phyloP scores from a whole-genome alignment of 2,797 vertebrate species.

The Hipposideros larvatus region DNA sequence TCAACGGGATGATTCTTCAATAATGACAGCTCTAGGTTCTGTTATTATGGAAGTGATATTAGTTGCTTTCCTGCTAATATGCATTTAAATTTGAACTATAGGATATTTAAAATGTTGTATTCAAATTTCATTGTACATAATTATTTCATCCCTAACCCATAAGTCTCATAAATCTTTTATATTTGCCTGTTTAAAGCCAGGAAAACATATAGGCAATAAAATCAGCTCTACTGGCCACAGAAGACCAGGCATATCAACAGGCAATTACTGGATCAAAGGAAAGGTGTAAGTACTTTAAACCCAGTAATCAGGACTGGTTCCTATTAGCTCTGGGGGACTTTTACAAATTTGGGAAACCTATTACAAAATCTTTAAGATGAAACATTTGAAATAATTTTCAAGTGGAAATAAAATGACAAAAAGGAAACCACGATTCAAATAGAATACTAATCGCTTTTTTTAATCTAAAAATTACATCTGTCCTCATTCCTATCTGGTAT shows the following conservation, averaged over 20 bases:
- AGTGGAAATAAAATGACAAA: neutral
- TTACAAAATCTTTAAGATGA: conserved; percentile 43
- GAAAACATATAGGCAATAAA: conserved; percentile 49
- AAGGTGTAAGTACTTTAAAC: neutral
- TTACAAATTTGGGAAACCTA: conserved; percentile 21
- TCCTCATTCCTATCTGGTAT: neutral
- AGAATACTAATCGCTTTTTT: neutral
- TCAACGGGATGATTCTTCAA: neutral
- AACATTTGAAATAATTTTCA: conserved; percentile 57
- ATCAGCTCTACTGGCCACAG: neutral
- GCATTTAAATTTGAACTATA: neutral
- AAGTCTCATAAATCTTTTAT: conserved; percentile 25
- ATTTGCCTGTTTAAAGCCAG: neutral
- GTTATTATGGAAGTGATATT: neutral
- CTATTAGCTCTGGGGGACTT: neutral
- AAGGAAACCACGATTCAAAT: conserved; percentile 18
- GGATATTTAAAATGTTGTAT: conserved; percentile 25
- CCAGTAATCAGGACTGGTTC: neutral
- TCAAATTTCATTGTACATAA: conserved; percentile 44
- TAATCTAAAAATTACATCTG: neutral
- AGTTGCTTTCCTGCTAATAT: conserved; percentile 3
- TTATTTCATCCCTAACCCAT: neutral
- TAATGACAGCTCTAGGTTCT: neutral
- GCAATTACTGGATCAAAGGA: neutral
- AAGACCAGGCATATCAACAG: neutral